Base-by-base conservation (phyloP, 2,888 invertebrate genomes). In the Rhogogaster chlorosoma region DNA sequence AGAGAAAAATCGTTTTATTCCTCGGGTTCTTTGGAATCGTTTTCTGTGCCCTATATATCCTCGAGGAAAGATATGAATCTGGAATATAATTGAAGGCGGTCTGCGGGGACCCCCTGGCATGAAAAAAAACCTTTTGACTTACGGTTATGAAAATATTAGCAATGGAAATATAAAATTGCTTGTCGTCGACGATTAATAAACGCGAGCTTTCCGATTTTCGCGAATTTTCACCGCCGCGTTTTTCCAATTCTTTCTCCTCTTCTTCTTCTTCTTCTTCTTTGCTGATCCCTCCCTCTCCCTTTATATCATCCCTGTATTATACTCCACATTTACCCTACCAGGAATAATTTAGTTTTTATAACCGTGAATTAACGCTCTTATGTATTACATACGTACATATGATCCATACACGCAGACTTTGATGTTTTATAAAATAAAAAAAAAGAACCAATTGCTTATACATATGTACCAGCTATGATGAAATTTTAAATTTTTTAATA, bases 71-170 rank as follows among this genome's bases (percentile, higher is more conserved):
- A 70, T 70, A 70, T 70, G 70, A 36, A 70, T 70, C 70, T 70
- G 70, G 70, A 70, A 70, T 70, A 70, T 70, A 70, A 70, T 70
- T 70, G 70, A 61, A 61, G 61, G 61, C 26, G 26, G 26, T 26
- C 10, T 22, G 61, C 22, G 6, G n/a, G 15, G 67, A 67, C 67
- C 32, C 67, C 67, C 26, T 67, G 5, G 12, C 12, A 45, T 6
- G 0, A n/a, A n/a, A 49, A n/a, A 49, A 49, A 38, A 53, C 12
- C 45, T 61, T 80, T 61, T 61, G 80, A 61, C 80, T 80, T 61
- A 61, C 61, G 57, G 61, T 80, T 80, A 57, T 80, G 36, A 80
- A 80, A 80, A 80, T 80, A 80, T 80, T 61, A 80, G 80, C 80
- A 80, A 61, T 61, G 57, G 61, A 73, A 73, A 80, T 29, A 80